A percentile compares a stretch with the other conserved stretches of the same genome.
Conservation (phyloP, 2,888 invertebrate species). For the Empis stercorea region DNA sequence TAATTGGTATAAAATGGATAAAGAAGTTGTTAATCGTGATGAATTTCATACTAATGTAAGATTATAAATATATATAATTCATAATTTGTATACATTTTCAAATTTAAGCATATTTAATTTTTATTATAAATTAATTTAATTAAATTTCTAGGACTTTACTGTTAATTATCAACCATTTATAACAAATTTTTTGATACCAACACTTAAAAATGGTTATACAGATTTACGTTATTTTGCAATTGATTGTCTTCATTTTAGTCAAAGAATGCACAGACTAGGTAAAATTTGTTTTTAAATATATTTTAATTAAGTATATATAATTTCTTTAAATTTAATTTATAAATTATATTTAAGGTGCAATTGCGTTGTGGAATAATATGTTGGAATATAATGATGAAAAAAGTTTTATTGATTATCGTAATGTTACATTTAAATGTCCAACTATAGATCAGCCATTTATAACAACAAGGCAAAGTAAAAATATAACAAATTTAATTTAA, state of each 20-base stretch:
- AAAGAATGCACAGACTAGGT: constrained; percentile 17
- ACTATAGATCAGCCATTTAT: no score
- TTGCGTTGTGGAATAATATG: no score
- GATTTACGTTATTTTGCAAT: constrained; percentile 41
- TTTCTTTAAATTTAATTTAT: no score
- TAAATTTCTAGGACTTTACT: constrained; percentile 38
- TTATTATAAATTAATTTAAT: neutral
- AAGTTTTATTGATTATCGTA: no score
- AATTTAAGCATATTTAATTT: no score
- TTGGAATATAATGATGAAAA: no score
- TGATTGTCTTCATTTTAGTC: constrained; percentile 51
- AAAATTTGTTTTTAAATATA: no score
- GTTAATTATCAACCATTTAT: constrained; percentile 40
- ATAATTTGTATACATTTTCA: neutral
- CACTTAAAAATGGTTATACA: constrained; percentile 25
- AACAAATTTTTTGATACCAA: constrained; percentile 24
- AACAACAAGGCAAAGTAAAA: no score
- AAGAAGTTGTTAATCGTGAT: constrained; percentile 34
- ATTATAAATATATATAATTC: neutral
- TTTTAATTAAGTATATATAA: no score
- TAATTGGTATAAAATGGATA: constrained; percentile 40
- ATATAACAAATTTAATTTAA: no score
- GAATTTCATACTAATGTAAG: constrained; percentile 24
- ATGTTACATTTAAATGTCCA: no score
- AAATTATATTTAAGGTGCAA: no score